phyloP scores from a whole-genome alignment of 2,113 vertebrate species.

The Gadus chalcogrammus region DNA sequence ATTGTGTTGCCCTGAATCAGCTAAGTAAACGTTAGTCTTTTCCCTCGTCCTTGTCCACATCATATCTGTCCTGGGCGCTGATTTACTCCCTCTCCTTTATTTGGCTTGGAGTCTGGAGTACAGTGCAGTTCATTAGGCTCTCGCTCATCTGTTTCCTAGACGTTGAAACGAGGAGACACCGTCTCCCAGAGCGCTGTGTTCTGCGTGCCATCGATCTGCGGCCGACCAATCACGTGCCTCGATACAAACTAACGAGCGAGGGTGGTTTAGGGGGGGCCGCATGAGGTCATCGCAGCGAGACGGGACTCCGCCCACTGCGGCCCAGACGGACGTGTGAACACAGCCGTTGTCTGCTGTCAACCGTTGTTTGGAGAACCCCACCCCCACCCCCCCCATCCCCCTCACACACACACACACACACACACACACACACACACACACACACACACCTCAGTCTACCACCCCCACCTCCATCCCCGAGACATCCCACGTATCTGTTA shows the following conservation, averaged over 20 bases:
- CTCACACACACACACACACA: no score
- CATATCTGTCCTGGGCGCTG: conserved; percentile 1
- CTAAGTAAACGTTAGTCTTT: conserved; percentile 35
- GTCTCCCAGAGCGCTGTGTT: no score
- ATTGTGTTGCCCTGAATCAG: conserved; percentile 38
- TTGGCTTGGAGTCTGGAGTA: not conserved
- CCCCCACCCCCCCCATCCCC: no score
- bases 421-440: no score
- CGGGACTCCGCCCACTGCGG: conserved; percentile 12
- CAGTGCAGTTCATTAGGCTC: no score
- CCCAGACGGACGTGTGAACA: conserved; percentile 17
- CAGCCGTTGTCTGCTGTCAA: no score
- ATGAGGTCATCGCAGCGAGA: conserved; percentile 43
- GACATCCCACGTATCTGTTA: conserved; percentile 25
- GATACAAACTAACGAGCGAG: conserved; percentile 4
- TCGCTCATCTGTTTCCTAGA: no score
- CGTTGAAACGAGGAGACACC: no score
- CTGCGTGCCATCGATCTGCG: no score
- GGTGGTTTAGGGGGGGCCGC: conserved; percentile 15
- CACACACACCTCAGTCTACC: conserved; percentile 14
- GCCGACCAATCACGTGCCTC: no score
- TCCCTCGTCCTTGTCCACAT: conserved; percentile 9
- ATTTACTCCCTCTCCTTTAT: conserved; percentile 8
- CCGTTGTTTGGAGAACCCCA: no score
- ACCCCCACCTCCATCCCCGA: not conserved